Evolutionary conservation across 2,113 vertebrate species (phyloP).

Genomic region (Bujurquina vittata): DNA sequence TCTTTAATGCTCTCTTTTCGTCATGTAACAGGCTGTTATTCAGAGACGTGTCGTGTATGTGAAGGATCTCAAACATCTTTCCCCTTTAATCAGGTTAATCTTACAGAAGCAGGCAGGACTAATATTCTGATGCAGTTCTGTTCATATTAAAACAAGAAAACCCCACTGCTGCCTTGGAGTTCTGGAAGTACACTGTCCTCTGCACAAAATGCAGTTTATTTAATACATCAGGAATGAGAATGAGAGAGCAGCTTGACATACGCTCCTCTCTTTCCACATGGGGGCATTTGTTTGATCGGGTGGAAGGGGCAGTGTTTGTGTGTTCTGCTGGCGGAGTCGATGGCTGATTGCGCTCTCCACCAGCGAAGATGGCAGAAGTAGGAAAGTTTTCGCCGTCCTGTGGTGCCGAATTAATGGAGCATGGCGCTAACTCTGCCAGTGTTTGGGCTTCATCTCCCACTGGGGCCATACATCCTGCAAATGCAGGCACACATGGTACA

Average conservation of each 20-base stretch:
- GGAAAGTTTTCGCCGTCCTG: slow-evolving; percentile 2
- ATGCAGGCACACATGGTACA: background rate
- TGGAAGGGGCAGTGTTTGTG: background rate
- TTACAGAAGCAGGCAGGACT: background rate
- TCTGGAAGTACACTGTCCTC: background rate
- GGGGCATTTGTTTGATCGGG: background rate
- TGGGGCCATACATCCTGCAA: background rate
- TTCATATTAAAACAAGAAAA: background rate
- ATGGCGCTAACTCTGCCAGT: background rate
- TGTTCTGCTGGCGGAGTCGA: background rate
- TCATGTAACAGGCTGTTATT: background rate
- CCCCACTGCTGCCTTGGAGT: background rate
- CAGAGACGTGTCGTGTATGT: background rate
- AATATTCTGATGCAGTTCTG: background rate
- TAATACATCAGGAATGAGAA: background rate
- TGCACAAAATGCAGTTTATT: background rate
- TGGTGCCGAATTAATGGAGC: slow-evolving; percentile 23
- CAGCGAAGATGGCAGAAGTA: background rate
- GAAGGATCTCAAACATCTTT: background rate
- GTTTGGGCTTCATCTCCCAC: background rate
- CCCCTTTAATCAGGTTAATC: background rate
- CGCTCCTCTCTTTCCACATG: background rate
- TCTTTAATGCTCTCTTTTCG: background rate
- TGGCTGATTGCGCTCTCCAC: background rate
- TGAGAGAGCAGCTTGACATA: background rate